Conservation (phyloP, 2,888 invertebrate genomes). For the Patella caerulea region DNA sequence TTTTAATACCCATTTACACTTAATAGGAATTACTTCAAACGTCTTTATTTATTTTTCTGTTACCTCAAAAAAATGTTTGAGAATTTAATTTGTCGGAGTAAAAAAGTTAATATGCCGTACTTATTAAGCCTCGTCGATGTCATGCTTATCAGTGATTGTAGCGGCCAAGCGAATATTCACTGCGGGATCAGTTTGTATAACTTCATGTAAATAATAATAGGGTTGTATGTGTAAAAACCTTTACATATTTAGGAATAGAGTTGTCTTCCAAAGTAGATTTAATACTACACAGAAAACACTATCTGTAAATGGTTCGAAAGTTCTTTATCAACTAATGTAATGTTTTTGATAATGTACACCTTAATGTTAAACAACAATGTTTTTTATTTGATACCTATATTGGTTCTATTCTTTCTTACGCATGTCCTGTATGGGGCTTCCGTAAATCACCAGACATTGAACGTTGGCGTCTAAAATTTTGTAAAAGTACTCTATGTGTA, state of each 20-base stretch:
- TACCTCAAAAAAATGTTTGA: too few species aligned
- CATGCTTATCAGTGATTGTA: too few species aligned
- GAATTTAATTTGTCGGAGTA: too few species aligned
- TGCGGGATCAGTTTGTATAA: too few species aligned
- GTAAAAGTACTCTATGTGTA: background rate
- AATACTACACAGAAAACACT: too few species aligned
- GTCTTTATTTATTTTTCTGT: too few species aligned
- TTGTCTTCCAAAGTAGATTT: background rate
- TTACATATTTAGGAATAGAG: background rate
- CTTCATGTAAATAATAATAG: background rate
- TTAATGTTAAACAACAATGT: background rate
- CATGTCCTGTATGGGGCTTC: background rate
- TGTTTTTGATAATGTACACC: background rate
- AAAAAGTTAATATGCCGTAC: too few species aligned
- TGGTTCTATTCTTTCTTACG: background rate
- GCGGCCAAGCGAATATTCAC: too few species aligned
- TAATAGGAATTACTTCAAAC: too few species aligned
- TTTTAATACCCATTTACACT: too few species aligned
- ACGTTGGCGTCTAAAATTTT: background rate
- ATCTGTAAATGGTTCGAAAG: too few species aligned
- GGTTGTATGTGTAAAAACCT: background rate
- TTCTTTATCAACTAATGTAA: background rate
- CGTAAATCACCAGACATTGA: background rate
- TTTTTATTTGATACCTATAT: background rate
- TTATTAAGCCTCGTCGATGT: too few species aligned